A percentile compares a stretch with the other conserved stretches of the same genome.
phyloP scores from a whole-genome alignment of 2,888 invertebrate genomes.

The Meloe dianella region DNA sequence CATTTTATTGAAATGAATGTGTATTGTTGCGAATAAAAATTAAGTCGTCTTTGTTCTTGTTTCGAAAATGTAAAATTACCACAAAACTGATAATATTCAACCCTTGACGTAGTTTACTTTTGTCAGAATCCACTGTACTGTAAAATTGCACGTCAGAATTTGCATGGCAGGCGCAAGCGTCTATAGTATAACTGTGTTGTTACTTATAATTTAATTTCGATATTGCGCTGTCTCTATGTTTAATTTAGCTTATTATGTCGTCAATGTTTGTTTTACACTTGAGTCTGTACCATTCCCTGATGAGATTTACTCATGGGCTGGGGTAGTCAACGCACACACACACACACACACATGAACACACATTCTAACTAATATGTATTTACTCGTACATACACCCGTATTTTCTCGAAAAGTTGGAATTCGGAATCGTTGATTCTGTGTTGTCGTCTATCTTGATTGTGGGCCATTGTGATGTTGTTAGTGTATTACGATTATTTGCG shows the following conservation, averaged over 20 bases:
- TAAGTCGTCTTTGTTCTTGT: slow-evolving; percentile 5
- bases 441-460: slow-evolving; percentile 49
- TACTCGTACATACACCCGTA: background rate
- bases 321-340: background rate
- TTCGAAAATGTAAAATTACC: slow-evolving; percentile 23
- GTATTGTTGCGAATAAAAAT: background rate
- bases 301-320: slow-evolving; percentile 47
- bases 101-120: slow-evolving; percentile 30
- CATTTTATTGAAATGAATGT: background rate
- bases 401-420: background rate
- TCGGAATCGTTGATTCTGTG: slow-evolving; percentile 34
- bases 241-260: slow-evolving; percentile 57
- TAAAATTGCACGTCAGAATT: slow-evolving; percentile 51
- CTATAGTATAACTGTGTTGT: slow-evolving; percentile 39
- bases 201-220: slow-evolving; percentile 54
- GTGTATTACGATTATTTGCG: slow-evolving; percentile 44
- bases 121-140: slow-evolving; percentile 44
- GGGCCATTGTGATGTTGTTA: slow-evolving; percentile 51
- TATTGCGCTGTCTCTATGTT: slow-evolving; percentile 53
- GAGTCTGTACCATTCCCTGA: slow-evolving; percentile 52
- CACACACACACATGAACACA: background rate
- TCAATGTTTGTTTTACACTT: slow-evolving; percentile 55
- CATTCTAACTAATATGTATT: background rate
- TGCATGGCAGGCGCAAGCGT: slow-evolving; percentile 51
- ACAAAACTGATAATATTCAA: slow-evolving; percentile 30